Conservation (phyloP, 2,797 vertebrate species). For the Amphiprion clarkii region DNA sequence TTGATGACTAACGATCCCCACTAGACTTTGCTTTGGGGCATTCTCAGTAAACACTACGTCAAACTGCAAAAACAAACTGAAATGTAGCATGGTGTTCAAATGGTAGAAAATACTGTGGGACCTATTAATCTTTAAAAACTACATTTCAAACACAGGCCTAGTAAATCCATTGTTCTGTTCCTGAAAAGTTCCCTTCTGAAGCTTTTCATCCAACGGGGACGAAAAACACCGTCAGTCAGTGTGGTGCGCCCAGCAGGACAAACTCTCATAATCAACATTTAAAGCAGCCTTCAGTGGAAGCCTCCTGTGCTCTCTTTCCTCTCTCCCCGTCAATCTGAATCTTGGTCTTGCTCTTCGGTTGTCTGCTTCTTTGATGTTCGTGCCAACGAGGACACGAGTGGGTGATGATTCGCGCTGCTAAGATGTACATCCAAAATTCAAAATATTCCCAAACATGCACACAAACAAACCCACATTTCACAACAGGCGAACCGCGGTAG, state of each 20-base stretch:
- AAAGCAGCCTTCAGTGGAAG: constrained; percentile 56
- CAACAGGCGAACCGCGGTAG: constrained; percentile 2
- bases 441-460: constrained; percentile 23
- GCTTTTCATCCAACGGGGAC: constrained; percentile 19
- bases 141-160: neutral
- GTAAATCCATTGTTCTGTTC: neutral
- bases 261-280: constrained; percentile 65
- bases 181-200: constrained; percentile 20
- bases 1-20: neutral
- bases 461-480: constrained; percentile 22
- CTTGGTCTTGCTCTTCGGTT: constrained; percentile 41
- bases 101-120: neutral
- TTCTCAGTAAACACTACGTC: neutral
- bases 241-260: constrained; percentile 36
- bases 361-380: constrained; percentile 56
- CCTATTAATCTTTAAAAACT: neutral
- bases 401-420: constrained; percentile 41
- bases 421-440: constrained; percentile 51
- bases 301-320: neutral
- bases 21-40: neutral
- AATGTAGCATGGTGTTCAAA: neutral
- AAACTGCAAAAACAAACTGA: neutral
- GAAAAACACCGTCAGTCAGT: constrained; percentile 22
- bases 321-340: constrained; percentile 36
- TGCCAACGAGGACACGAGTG: constrained; percentile 55